Conservation (phyloP, 2,113 vertebrate genomes). For the Orthonyx spaldingii region DNA sequence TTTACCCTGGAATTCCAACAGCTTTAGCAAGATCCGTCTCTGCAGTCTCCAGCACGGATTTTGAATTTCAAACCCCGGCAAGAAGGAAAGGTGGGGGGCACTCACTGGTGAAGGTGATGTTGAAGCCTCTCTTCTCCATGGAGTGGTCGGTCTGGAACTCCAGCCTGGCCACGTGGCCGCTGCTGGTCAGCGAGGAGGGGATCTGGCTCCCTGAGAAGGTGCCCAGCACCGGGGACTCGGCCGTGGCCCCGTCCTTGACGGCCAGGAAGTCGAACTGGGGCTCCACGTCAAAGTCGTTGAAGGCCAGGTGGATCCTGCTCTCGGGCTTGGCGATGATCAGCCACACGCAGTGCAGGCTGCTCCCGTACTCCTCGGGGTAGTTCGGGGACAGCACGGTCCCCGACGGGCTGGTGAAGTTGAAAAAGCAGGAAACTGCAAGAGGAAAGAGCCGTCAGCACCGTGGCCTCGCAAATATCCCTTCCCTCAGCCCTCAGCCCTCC, state of each 20-base stretch:
- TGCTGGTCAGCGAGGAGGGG: conserved; percentile 94
- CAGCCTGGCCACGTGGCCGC: conserved; percentile 88
- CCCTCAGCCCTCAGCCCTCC: no score
- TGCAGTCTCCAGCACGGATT: not conserved
- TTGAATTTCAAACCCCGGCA: not conserved
- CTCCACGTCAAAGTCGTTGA: conserved; percentile 98
- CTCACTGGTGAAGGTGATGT: conserved; percentile 98
- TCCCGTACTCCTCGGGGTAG: conserved; percentile 96
- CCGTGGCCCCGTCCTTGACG: conserved; percentile 91
- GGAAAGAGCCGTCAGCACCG: not conserved
- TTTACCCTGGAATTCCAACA: not conserved
- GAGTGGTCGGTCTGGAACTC: conserved; percentile 99
- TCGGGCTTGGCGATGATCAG: conserved; percentile 92
- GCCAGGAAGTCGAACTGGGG: conserved; percentile 98
- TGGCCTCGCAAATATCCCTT: no score
- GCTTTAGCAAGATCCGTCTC: not conserved
- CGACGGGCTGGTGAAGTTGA: conserved; percentile 96
- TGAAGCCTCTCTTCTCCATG: conserved; percentile 96
- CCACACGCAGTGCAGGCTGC: conserved; percentile 98
- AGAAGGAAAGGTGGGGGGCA: not conserved
- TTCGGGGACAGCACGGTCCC: conserved; percentile 93
- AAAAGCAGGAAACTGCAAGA: conserved; percentile 93
- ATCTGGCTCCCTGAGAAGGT: conserved; percentile 92
- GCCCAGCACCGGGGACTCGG: conserved; percentile 90
- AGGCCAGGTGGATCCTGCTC: conserved; percentile 95